Percentiles rank a stretch among this genome's conserved stretches.
Conservation (phyloP, 2,113 vertebrate species). For the Cichladusa arquata region DNA sequence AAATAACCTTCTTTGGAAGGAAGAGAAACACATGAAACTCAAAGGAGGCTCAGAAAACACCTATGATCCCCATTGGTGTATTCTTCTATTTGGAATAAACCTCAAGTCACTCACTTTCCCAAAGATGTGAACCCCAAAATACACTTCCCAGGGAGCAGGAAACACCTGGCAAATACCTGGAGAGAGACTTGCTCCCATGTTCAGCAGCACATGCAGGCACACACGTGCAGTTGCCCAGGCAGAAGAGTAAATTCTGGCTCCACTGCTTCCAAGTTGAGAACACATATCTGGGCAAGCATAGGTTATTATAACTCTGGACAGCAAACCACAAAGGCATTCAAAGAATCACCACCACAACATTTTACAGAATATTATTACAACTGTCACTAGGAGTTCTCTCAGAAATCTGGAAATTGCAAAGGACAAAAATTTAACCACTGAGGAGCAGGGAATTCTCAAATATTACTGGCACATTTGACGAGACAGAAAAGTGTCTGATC, state of each 20-base stretch:
- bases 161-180: background rate
- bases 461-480: background rate
- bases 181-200: background rate
- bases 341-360: constrained; percentile 64
- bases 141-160: background rate
- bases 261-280: constrained; percentile 37
- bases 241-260: background rate
- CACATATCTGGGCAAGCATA: constrained; percentile 54
- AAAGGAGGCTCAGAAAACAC: background rate
- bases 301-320: constrained; percentile 62
- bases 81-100: background rate
- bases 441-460: constrained; percentile 39
- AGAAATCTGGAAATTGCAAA: constrained; percentile 57
- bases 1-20: background rate
- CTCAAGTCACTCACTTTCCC: background rate
- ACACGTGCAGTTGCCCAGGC: background rate
- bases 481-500: background rate
- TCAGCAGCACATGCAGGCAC: background rate
- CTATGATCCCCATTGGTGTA: background rate
- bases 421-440: constrained; percentile 52
- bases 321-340: constrained; percentile 64
- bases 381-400: constrained; percentile 58
- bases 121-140: background rate
- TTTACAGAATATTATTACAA: constrained; percentile 64
- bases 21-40: background rate